Evolutionary conservation across 2,113 vertebrate genomes (phyloP).

Genomic region (Todiramphus chloris): DNA sequence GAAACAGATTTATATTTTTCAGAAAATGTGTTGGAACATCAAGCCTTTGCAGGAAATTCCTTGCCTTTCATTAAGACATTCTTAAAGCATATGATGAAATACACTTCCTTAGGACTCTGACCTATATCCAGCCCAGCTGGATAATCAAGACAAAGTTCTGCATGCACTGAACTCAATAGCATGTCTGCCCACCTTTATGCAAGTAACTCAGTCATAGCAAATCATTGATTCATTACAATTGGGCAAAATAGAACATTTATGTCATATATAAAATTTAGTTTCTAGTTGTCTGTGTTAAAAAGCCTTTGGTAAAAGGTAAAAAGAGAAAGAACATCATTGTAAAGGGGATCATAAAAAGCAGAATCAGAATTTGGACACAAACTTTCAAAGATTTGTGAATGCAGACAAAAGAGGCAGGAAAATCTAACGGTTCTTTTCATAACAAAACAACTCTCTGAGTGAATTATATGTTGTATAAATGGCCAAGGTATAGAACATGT

Average conservation of each 20-base stretch:
- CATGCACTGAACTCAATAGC: not conserved
- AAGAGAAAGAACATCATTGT: not conserved
- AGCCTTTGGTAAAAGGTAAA: not conserved
- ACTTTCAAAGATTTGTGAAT: not conserved
- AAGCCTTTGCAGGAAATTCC: not conserved
- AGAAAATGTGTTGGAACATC: not conserved
- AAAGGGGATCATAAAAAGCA: not conserved
- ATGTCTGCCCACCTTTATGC: not conserved
- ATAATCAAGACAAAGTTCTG: constrained; percentile 12
- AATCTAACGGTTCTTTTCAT: not conserved
- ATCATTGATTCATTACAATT: not conserved
- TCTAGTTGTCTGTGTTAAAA: not conserved
- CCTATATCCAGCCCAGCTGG: not conserved
- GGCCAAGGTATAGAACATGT: not conserved
- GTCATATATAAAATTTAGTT: not conserved
- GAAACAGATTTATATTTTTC: not conserved
- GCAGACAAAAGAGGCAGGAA: not conserved
- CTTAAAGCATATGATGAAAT: constrained; percentile 20
- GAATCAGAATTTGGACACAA: not conserved
- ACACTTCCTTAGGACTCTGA: not conserved
- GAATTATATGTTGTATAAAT: constrained; percentile 35
- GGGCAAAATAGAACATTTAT: not conserved
- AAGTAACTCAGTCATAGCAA: not conserved
- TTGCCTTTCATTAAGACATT: constrained; percentile 9
- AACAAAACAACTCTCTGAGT: not conserved